Percentiles rank a stretch among this genome's conserved stretches.
Evolutionary conservation across 2,113 vertebrate species (phyloP).

Genomic region (Diphyllodes magnificus): DNA sequence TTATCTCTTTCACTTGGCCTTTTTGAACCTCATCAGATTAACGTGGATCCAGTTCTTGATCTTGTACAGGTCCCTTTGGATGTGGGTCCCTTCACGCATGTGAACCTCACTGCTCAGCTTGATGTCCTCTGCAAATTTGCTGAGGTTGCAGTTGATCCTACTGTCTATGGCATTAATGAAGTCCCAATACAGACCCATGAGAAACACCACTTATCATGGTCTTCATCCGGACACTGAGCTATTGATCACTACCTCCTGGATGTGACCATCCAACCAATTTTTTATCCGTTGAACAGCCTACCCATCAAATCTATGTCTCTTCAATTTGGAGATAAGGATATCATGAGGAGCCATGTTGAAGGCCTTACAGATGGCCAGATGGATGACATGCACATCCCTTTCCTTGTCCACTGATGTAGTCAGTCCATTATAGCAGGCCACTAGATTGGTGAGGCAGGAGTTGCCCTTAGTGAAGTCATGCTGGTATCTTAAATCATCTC

Average conservation of each 20-base stretch:
- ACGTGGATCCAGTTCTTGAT: neutral
- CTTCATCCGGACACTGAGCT: accelerated
- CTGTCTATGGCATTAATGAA: neutral
- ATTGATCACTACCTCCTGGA: neutral
- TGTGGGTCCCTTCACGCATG: neutral
- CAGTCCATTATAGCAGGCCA: neutral
- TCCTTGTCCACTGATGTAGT: neutral
- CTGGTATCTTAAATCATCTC: neutral
- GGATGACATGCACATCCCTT: neutral
- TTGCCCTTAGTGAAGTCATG: neutral
- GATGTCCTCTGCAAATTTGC: neutral
- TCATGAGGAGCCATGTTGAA: neutral
- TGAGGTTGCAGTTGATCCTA: neutral
- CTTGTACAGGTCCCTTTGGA: neutral
- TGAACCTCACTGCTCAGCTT: neutral
- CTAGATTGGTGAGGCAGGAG: neutral
- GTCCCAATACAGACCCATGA: accelerated
- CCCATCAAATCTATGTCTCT: neutral
- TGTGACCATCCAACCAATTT: neutral
- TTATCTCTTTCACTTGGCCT: neutral
- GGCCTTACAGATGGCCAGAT: neutral
- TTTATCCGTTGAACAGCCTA: neutral
- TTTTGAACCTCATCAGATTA: neutral
- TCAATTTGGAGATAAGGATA: neutral
- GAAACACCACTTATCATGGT: neutral